Evolutionary conservation across 2,888 invertebrate species (phyloP).

Genomic region (Gisinianus flammeolus): DNA sequence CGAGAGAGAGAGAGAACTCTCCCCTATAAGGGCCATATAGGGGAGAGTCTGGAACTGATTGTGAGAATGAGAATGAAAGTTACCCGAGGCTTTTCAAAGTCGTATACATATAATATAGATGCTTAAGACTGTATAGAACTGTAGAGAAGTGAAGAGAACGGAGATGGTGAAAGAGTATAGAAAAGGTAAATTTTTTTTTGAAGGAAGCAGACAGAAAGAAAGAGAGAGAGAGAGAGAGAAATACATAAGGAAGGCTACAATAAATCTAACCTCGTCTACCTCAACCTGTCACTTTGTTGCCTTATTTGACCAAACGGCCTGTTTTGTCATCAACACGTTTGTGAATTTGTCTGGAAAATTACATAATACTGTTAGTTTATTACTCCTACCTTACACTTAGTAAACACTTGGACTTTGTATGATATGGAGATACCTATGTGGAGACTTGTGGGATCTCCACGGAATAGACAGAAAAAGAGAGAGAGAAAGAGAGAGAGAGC

Average conservation of each 20-base stretch:
- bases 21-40: too few species aligned
- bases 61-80: not conserved
- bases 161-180: not conserved
- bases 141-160: not conserved
- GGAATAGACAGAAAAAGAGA: not conserved
- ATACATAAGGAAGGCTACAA: not conserved
- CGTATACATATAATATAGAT: too few species aligned
- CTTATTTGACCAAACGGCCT: constrained; percentile 23
- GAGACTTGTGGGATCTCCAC: not conserved
- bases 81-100: not conserved
- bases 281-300: constrained; percentile 10
- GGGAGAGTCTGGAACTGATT: not conserved
- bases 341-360: not conserved
- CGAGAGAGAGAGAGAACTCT: not conserved
- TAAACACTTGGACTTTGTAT: too few species aligned
- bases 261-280: not conserved
- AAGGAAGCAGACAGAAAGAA: not conserved
- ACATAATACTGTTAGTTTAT: not conserved
- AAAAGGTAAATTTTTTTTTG: not conserved
- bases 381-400: not conserved
- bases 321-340: constrained; percentile 12
- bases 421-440: too few species aligned
- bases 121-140: too few species aligned
- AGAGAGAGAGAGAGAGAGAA: not conserved
- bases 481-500: not conserved